Conservation (phyloP, 2,888 invertebrate species). For the Ophion ellenae region DNA sequence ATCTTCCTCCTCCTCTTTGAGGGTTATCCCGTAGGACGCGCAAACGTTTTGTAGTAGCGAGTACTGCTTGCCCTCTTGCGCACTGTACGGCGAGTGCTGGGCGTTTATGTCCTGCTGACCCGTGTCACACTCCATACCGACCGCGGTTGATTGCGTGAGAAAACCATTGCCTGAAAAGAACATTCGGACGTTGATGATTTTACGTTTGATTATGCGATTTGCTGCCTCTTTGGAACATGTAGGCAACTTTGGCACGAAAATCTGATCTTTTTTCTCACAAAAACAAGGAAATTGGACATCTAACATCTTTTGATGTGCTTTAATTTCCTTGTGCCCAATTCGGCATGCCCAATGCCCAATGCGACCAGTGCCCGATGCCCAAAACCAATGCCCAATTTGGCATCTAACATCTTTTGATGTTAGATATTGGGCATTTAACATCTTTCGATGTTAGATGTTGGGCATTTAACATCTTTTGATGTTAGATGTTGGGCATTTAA, state of each 20-base stretch:
- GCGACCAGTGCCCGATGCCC: too few relatives aligned
- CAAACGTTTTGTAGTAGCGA: slow-evolving; percentile 90
- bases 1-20: slow-evolving; percentile 91
- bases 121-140: slow-evolving; percentile 91
- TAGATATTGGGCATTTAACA: too few relatives aligned
- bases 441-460: too few relatives aligned
- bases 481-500: too few relatives aligned
- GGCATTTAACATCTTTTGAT: too few relatives aligned
- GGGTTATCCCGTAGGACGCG: slow-evolving; percentile 90
- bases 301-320: not conserved
- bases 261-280: not conserved
- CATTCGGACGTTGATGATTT: not conserved
- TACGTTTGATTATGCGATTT: not conserved
- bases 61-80: slow-evolving; percentile 88
- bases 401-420: too few relatives aligned
- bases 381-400: too few relatives aligned
- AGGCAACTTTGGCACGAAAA: not conserved
- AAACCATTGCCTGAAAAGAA: slow-evolving; percentile 80
- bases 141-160: slow-evolving; percentile 88
- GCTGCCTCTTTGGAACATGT: not conserved
- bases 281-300: not conserved
- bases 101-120: slow-evolving; percentile 86
- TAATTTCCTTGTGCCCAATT: too few relatives aligned
- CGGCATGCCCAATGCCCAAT: too few relatives aligned
- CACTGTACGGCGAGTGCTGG: slow-evolving; percentile 79